These are phyloP conservation scores for Hyperoodon ampullatus DNA, from an alignment of 2,113 vertebrate genomes.

Conservation along the genomic window DNA sequence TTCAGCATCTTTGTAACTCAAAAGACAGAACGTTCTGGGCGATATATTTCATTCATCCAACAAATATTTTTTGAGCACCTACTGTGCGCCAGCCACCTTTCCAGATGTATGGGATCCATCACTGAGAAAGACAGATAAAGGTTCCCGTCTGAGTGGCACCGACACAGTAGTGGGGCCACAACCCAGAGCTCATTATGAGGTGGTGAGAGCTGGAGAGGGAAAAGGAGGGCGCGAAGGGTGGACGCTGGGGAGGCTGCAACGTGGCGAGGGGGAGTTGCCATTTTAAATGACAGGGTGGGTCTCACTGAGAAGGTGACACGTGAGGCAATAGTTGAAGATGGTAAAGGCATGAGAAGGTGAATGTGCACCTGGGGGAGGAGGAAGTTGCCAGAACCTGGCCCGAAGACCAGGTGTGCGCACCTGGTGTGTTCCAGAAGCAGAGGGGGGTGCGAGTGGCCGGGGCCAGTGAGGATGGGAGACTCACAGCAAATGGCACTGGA, in stretches of 20 bases:
- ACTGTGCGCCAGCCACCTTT: too few species aligned
- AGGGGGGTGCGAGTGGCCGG: neutral
- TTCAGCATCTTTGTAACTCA: neutral
- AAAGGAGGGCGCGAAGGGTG: rapidly evolving
- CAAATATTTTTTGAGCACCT: neutral
- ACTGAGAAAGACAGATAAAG: rapidly evolving
- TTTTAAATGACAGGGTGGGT: neutral
- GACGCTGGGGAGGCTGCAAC: rapidly evolving
- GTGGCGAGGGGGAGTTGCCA: neutral
- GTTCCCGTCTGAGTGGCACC: rapidly evolving
- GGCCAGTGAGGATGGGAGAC: rapidly evolving
- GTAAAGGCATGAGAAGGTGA: neutral
- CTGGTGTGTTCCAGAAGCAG: too few species aligned
- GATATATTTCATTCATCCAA: rapidly evolving
- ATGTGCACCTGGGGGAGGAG: neutral
- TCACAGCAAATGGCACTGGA: rapidly evolving
- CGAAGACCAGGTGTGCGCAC: rapidly evolving
- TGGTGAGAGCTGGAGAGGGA: neutral
- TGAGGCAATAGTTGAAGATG: neutral
- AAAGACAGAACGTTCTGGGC: too few species aligned
- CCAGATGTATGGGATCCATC: rapidly evolving
- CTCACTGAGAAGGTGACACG: neutral
- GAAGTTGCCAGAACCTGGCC: neutral
- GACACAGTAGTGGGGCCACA: rapidly evolving
- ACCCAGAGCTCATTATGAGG: rapidly evolving